Evolutionary conservation across 2,113 vertebrate species (phyloP).

Genomic region (Turdus rufiventris): DNA sequence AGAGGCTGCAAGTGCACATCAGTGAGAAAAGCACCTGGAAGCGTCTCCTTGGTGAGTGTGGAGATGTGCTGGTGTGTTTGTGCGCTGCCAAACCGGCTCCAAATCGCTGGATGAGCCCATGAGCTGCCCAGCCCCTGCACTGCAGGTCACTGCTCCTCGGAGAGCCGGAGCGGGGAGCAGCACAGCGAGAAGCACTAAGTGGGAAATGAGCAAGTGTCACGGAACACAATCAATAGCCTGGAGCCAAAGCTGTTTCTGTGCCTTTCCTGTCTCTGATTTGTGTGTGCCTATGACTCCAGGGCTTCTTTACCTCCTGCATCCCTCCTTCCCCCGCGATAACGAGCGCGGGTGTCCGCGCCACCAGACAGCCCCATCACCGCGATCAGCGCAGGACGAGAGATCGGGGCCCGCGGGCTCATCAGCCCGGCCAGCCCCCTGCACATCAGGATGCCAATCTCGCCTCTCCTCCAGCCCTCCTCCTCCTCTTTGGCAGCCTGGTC

Average conservation of each 20-base stretch:
- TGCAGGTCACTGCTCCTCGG: not conserved
- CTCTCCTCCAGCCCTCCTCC: not conserved
- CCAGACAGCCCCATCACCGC: conserved; percentile 41
- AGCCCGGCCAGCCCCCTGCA: not conserved
- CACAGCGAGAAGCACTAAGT: not conserved
- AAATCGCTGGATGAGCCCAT: not conserved
- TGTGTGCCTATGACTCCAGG: not conserved
- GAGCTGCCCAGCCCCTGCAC: not conserved
- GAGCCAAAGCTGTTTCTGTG: conserved; percentile 5
- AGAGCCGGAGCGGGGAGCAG: not conserved
- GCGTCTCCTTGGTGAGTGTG: fast-evolving
- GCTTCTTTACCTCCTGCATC: not conserved
- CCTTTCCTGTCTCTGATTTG: not conserved
- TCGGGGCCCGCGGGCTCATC: conserved; percentile 47
- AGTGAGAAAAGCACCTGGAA: not conserved
- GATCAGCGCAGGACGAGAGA: not conserved
- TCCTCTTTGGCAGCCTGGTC: conserved; percentile 20
- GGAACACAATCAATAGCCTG: not conserved
- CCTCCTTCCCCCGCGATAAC: not conserved
- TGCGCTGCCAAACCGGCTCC: not conserved
- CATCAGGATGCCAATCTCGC: conserved; percentile 19
- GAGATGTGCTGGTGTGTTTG: not conserved
- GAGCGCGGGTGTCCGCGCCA: conserved; percentile 48
- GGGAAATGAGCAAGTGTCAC: not conserved
- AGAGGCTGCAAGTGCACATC: fast-evolving